phyloP scores from a whole-genome alignment of 2,797 vertebrate species.

The Microchirus variegatus region DNA sequence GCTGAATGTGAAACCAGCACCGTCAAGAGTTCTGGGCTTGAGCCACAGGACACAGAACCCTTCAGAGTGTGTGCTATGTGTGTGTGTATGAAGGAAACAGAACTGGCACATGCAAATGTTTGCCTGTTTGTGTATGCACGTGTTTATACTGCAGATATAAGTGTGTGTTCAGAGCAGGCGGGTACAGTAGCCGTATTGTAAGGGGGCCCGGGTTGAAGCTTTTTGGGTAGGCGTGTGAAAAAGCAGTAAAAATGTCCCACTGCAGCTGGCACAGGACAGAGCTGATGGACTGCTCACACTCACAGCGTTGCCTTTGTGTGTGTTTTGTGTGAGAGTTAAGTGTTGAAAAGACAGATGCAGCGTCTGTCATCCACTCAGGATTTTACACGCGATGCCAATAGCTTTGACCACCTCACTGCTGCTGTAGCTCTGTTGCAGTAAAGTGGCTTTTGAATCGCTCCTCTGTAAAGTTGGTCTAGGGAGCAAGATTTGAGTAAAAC shows the following conservation, averaged over 20 bases:
- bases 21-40: conserved; percentile 55
- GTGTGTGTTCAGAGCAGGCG: conserved; percentile 44
- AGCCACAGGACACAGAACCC: conserved; percentile 47
- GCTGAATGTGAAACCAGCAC: conserved; percentile 52
- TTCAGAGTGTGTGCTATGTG: conserved; percentile 28
- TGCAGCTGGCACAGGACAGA: conserved; percentile 65
- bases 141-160: conserved; percentile 34
- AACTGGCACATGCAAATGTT: conserved; percentile 48
- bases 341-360: conserved; percentile 23
- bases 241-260: conserved; percentile 76
- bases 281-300: conserved; percentile 62
- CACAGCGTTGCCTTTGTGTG: conserved; percentile 55
- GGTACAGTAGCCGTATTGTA: conserved; percentile 76
- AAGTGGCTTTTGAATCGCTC: no score
- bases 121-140: conserved; percentile 37
- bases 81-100: conserved; percentile 15
- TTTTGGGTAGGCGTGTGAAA: conserved; percentile 73
- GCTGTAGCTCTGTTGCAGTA: conserved; percentile 23
- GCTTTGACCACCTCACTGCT: conserved; percentile 29
- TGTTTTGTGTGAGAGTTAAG: conserved; percentile 17
- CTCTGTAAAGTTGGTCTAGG: no score
- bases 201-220: conserved; percentile 29
- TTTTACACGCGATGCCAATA: conserved; percentile 8
- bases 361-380: conserved; percentile 24
- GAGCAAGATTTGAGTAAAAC: not conserved